A percentile compares a stretch with the other conserved stretches of the same genome.
These are phyloP conservation scores for Gambusia holbrooki DNA, from an alignment of 2,113 vertebrate genomes.

Conservation along the genomic window DNA sequence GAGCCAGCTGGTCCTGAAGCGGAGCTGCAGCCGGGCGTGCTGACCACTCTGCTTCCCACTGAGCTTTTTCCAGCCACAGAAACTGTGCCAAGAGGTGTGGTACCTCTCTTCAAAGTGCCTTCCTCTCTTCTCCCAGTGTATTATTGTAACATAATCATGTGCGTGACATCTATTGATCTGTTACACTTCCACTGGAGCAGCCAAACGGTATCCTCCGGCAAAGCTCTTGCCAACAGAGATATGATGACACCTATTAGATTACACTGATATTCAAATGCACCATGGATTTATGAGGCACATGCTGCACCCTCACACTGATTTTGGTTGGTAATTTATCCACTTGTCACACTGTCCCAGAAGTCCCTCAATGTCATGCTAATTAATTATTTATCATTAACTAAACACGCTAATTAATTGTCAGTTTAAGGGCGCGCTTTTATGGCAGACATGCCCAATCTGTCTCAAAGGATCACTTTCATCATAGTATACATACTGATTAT, in stretches of 20 bases:
- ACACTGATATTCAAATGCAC: slow-evolving; percentile 56
- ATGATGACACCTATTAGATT: slow-evolving; percentile 63
- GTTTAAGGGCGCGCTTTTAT: slow-evolving; percentile 62
- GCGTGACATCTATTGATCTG: slow-evolving; percentile 63
- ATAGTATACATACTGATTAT: slow-evolving; percentile 53
- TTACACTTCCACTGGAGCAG: slow-evolving; percentile 57
- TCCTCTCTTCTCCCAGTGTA: slow-evolving; percentile 56
- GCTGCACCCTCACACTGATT: slow-evolving; percentile 3
- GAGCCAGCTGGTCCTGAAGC: slow-evolving; percentile 65
- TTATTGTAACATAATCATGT: slow-evolving; percentile 67
- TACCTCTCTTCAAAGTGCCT: slow-evolving; percentile 53
- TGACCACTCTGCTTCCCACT: slow-evolving; percentile 63
- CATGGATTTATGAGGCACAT: slow-evolving; percentile 29
- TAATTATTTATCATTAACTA: slow-evolving; percentile 68
- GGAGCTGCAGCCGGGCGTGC: slow-evolving; percentile 40
- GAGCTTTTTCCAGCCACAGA: slow-evolving; percentile 44
- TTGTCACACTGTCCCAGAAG: slow-evolving; percentile 48
- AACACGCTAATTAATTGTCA: slow-evolving; percentile 67
- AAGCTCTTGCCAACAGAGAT: slow-evolving; percentile 54
- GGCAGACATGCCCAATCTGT: slow-evolving; percentile 47
- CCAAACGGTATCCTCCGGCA: slow-evolving; percentile 54
- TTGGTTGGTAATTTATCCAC: slow-evolving; percentile 38
- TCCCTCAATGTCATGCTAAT: slow-evolving; percentile 66
- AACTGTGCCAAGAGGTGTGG: slow-evolving; percentile 63
- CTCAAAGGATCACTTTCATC: slow-evolving; percentile 62